phyloP scores from a whole-genome alignment of 1,140 invertebrate genomes.

The Drosophila elegans region DNA sequence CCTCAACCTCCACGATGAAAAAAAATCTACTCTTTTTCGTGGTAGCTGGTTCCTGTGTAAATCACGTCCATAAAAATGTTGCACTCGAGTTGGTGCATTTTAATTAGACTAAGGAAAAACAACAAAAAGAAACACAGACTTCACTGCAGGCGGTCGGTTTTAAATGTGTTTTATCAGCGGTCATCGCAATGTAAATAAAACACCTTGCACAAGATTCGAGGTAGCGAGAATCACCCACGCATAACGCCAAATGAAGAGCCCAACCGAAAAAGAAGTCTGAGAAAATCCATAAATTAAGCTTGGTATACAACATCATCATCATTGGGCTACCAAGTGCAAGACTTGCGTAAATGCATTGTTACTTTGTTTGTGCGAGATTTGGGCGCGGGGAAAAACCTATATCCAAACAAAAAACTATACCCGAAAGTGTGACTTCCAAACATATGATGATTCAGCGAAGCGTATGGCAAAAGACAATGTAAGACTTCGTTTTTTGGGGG shows the following conservation, averaged over 20 bases:
- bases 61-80: conserved; percentile 68
- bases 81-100: conserved; percentile 68
- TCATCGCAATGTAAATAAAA: conserved; percentile 47
- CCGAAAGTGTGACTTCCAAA: conserved; percentile 68
- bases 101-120: conserved; percentile 47
- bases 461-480: conserved; percentile 40
- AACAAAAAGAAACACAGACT: background rate
- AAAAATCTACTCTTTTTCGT: conserved; percentile 23
- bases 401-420: conserved; percentile 9
- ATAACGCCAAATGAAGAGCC: conserved; percentile 36
- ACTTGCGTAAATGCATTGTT: conserved; percentile 46
- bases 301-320: conserved; percentile 6
- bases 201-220: conserved; percentile 34
- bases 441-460: conserved; percentile 60
- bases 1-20: background rate
- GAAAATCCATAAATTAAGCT: conserved; percentile 74
- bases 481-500: background rate
- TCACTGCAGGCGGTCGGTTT: conserved; percentile 32
- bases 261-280: conserved; percentile 36
- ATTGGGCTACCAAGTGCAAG: conserved; percentile 14
- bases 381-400: background rate
- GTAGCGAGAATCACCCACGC: conserved; percentile 58
- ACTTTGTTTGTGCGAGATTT: conserved; percentile 16
- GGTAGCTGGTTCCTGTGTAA: conserved; percentile 33
- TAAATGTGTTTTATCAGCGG: conserved; percentile 48